Evolutionary conservation across 2,113 vertebrate genomes (phyloP).

Genomic region (Anseranas semipalmata): DNA sequence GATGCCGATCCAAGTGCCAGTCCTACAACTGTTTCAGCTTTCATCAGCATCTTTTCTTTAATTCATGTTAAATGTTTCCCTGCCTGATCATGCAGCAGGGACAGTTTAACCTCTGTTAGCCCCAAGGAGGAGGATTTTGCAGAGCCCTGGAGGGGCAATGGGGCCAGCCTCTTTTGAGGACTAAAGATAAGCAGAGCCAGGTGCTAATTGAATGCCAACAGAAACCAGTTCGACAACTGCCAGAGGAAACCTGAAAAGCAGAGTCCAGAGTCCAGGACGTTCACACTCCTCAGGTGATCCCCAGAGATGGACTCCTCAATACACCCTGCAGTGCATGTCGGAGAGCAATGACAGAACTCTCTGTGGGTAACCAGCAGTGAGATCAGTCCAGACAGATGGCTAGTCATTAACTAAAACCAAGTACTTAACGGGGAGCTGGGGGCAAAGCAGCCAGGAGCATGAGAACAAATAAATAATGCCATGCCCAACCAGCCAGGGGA

Average conservation of each 20-base stretch:
- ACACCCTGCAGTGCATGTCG: neutral
- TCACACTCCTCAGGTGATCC: neutral
- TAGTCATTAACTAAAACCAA: neutral
- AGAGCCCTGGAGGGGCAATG: neutral
- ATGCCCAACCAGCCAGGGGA: neutral
- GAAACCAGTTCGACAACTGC: neutral
- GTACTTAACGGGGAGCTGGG: neutral
- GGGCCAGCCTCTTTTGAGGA: neutral
- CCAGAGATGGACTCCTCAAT: neutral
- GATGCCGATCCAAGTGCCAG: neutral
- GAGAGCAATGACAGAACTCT: neutral
- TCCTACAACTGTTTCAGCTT: neutral
- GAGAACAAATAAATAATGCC: fast-evolving
- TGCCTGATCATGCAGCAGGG: neutral
- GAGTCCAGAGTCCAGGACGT: neutral
- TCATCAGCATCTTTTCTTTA: neutral
- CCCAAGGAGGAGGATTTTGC: neutral
- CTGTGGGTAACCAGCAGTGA: neutral
- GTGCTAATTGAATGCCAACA: neutral
- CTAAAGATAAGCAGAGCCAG: neutral
- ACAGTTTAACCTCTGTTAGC: neutral
- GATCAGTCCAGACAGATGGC: neutral
- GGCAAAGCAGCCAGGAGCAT: neutral
- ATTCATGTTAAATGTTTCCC: neutral
- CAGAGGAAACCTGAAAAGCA: neutral